Conservation (phyloP, 2,888 invertebrate species). For the Chydorus sphaericus region DNA sequence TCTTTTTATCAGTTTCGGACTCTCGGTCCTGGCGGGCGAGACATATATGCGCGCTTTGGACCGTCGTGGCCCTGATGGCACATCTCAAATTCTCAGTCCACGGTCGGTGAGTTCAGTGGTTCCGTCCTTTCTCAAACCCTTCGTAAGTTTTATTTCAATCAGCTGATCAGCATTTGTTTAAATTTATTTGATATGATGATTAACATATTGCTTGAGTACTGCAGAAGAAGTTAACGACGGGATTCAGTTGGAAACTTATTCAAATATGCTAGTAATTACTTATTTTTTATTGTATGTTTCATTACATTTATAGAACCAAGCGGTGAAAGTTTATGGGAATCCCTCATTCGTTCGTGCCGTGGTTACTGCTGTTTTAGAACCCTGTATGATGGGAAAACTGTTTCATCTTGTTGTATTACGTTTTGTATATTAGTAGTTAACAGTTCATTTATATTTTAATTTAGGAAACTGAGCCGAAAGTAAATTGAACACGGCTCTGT, state of each 20-base stretch:
- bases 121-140: constrained; percentile 1
- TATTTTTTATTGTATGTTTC: no score
- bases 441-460: no score
- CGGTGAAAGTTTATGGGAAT: constrained; percentile 27
- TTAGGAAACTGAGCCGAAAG: constrained; percentile 15
- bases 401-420: no score
- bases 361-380: constrained; percentile 54
- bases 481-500: constrained; percentile 32
- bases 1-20: constrained; percentile 3
- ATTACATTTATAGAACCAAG: constrained; percentile 30
- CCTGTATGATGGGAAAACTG: constrained; percentile 45
- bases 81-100: neutral
- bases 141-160: neutral
- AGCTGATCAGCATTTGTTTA: neutral
- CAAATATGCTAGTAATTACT: neutral
- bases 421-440: neutral
- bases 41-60: neutral
- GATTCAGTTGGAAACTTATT: neutral
- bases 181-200: constrained; percentile 21
- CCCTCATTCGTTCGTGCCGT: constrained; percentile 57
- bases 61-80: constrained; percentile 5
- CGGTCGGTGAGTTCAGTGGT: neutral
- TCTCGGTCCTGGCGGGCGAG: no score
- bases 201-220: constrained; percentile 24
- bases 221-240: constrained; percentile 10